A percentile compares a stretch with the other conserved stretches of the same genome.
These are phyloP conservation scores for Hoplostethus atlanticus DNA, from an alignment of 2,797 vertebrate species.

Conservation along the genomic window DNA sequence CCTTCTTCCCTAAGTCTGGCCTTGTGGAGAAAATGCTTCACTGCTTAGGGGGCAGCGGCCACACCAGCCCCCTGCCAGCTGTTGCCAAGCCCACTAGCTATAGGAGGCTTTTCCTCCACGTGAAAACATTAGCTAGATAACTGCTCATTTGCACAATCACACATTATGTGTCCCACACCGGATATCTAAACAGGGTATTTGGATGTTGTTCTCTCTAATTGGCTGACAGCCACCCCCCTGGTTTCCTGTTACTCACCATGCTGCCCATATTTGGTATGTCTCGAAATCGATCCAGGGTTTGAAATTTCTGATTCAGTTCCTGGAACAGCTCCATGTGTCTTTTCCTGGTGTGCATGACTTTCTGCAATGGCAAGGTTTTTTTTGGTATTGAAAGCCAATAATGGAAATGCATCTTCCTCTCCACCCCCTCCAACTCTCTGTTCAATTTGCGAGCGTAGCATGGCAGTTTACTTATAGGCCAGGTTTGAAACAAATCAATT, in stretches of 20 bases:
- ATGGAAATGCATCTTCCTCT: slow-evolving; percentile 80
- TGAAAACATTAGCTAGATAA: slow-evolving; percentile 68
- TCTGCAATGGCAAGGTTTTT: slow-evolving; percentile 93
- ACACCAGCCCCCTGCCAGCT: slow-evolving; percentile 46
- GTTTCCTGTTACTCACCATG: slow-evolving; percentile 94
- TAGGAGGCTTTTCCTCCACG: slow-evolving; percentile 65
- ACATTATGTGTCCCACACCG: slow-evolving; percentile 71
- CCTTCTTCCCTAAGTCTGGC: slow-evolving; percentile 66
- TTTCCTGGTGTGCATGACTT: slow-evolving; percentile 99
- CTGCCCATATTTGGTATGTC: slow-evolving; percentile 99
- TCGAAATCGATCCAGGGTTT: slow-evolving; percentile 99
- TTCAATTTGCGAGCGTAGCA: slow-evolving; percentile 75
- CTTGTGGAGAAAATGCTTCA: slow-evolving; percentile 59
- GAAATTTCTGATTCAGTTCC: slow-evolving; percentile 99
- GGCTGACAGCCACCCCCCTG: slow-evolving; percentile 70
- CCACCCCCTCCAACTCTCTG: slow-evolving; percentile 75
- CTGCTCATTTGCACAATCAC: slow-evolving; percentile 79
- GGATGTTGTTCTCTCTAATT: slow-evolving; percentile 57
- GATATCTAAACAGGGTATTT: slow-evolving; percentile 67
- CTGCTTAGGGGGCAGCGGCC: slow-evolving; percentile 51
- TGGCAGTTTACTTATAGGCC: slow-evolving; percentile 72
- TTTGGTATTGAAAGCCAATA: slow-evolving; percentile 86
- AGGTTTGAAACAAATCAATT: slow-evolving; percentile 77
- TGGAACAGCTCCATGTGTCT: slow-evolving; percentile 99
- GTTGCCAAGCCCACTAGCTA: slow-evolving; percentile 49